Base-by-base conservation (phyloP, 2,113 vertebrate species). In the Orcinus orca region DNA sequence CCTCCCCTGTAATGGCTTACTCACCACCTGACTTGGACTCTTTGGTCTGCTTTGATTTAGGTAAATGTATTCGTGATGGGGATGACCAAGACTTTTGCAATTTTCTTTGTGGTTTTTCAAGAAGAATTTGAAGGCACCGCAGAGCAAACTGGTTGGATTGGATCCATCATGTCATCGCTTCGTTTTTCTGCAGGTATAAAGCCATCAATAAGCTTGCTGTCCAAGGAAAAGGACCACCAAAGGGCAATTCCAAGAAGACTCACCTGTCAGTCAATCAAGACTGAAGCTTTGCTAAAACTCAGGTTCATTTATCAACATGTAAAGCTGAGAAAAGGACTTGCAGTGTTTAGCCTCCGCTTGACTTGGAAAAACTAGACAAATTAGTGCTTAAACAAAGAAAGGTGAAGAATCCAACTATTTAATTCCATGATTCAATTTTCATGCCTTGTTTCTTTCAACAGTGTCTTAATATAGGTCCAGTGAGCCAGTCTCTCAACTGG, bases 51-150 rank as follows among this genome's bases (percentile, higher is more conserved):
- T 98, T 77, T 95, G 74, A 15, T 20, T 14, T 98, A 99, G 99
- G 99, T 99, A 58, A 99, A 99, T 2, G 98, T 99, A 41, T 97
- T 99, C 0, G 99, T 99, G 58, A 99, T 99, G 98, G 99, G 99
- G 89, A 99, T 98, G 80, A 98, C 99, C 91, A 99, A 99, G 98
- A 99, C 98, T 62, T 99, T 99, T 70, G 99, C 99, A 80, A 99
- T 99, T 97, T 99, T 99, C 98, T 99, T 99, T 1, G 99, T 99
- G 98, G 99, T 99, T 23, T 99, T 99, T 98, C 99, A 99, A 97
- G 99, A 99, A 95, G 99, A 99, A 80, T 98, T 99, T 97, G 99
- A 99, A 44, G 99, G 98, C 74, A 99, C 99, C 0, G 98, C 99
- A 0, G 99, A 99, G 98, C 99, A 99, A 94, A 98, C 99, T 98